Evolutionary conservation across 2,797 vertebrate species (phyloP).

Genomic region (Notoglanidium macrostoma): DNA sequence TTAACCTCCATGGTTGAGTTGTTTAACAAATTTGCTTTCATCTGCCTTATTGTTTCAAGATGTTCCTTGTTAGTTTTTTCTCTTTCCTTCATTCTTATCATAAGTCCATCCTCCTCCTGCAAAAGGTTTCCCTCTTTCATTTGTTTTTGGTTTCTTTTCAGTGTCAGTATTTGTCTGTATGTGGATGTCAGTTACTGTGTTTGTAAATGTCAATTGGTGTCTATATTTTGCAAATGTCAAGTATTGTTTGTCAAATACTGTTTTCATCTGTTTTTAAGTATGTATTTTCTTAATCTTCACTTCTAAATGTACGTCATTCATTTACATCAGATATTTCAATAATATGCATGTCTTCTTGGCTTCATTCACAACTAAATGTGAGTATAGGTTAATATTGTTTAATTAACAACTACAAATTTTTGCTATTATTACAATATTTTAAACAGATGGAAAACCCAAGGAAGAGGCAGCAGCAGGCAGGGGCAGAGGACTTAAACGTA

Average conservation of each 20-base stretch:
- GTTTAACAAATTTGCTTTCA: constrained; percentile 22
- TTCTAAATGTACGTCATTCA: neutral
- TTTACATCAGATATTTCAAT: constrained; percentile 19
- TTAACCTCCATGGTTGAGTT: constrained; percentile 49
- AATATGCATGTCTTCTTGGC: neutral
- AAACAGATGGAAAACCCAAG: constrained; percentile 89
- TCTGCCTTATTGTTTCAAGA: constrained; percentile 23
- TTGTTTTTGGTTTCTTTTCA: neutral
- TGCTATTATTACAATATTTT: constrained; percentile 51
- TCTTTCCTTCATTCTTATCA: constrained; percentile 33
- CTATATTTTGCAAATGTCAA: constrained; percentile 8
- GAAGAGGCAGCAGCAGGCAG: constrained; percentile 85
- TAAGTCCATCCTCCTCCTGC: neutral
- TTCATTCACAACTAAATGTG: neutral
- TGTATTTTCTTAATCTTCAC: constrained; percentile 3
- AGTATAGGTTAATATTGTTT: neutral
- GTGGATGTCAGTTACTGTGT: neutral
- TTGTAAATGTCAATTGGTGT: neutral
- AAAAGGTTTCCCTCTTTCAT: neutral
- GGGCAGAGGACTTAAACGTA: constrained; percentile 89
- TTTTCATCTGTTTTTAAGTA: neutral
- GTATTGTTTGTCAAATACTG: neutral
- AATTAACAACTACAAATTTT: neutral
- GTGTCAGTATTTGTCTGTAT: neutral
- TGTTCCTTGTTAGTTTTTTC: constrained; percentile 14